phyloP scores from a whole-genome alignment of 2,113 vertebrate species.

The Beaufortia kweichowensis region DNA sequence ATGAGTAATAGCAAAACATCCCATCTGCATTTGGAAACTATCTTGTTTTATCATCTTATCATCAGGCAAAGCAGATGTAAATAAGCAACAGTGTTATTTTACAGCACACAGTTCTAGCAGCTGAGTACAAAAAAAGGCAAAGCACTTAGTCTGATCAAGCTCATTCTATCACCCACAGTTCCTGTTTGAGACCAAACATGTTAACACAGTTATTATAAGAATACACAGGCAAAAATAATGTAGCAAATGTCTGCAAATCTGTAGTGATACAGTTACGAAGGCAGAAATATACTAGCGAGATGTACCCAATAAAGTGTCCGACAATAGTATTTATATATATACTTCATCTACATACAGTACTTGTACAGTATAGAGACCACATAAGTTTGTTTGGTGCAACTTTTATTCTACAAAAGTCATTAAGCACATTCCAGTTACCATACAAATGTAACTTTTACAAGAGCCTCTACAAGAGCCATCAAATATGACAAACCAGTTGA shows the following conservation, averaged over 20 bases:
- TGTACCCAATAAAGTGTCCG: no score
- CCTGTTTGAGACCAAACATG: not conserved
- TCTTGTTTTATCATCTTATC: constrained; percentile 33
- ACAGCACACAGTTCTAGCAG: not conserved
- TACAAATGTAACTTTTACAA: constrained; percentile 12
- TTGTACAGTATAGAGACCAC: not conserved
- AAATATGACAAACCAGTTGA: constrained; percentile 7
- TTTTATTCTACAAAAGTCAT: constrained; percentile 35
- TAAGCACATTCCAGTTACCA: constrained; percentile 22
- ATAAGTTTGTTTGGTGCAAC: not conserved
- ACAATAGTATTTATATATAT: no score
- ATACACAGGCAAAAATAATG: no score
- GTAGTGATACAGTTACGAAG: no score
- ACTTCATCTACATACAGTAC: no score
- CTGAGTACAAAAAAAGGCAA: no score
- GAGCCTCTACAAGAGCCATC: not conserved
- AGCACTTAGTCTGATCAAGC: not conserved
- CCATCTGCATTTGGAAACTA: constrained; percentile 49
- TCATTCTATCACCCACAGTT: not conserved
- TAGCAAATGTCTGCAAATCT: no score
- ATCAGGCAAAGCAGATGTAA: constrained; percentile 56
- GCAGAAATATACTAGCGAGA: no score
- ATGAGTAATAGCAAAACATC: not conserved
- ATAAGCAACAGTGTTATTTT: constrained; percentile 21
- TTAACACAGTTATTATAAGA: not conserved